Percentiles rank a stretch among this genome's conserved stretches.
Conservation (phyloP, 2,888 invertebrate genomes). For the Heliconius erato region DNA sequence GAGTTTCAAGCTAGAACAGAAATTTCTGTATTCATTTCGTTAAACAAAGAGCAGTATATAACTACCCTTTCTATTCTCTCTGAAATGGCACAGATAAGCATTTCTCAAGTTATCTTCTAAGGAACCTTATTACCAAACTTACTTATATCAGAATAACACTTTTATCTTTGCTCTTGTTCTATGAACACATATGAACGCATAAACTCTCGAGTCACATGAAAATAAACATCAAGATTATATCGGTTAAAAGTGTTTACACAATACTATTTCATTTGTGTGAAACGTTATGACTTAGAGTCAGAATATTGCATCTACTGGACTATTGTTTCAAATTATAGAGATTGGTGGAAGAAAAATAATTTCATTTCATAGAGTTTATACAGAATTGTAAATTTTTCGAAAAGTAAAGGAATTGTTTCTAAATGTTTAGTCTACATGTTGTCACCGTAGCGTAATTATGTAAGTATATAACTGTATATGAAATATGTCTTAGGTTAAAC, state of each 20-base stretch:
- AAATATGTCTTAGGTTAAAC: neutral
- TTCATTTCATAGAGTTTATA: neutral
- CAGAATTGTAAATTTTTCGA: neutral
- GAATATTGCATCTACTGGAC: slow-evolving; percentile 21
- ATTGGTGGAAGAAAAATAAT: neutral
- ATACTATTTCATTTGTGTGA: slow-evolving; percentile 24
- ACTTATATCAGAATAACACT: neutral
- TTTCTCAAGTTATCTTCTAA: neutral
- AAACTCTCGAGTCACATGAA: slow-evolving; percentile 35
- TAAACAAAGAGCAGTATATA: neutral
- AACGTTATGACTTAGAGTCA: slow-evolving; percentile 26
- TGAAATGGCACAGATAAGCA: neutral
- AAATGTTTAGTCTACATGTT: neutral
- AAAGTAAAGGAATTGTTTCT: neutral
- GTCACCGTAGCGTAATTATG: neutral
- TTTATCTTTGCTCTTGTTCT: slow-evolving; percentile 37
- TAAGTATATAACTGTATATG: neutral
- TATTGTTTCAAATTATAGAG: neutral
- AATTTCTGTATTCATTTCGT: neutral
- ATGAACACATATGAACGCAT: slow-evolving; percentile 21
- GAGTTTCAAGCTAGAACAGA: no score
- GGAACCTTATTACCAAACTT: neutral
- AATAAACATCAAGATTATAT: slow-evolving; percentile 26
- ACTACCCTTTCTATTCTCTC: neutral
- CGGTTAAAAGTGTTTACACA: slow-evolving; percentile 31